phyloP scores from a whole-genome alignment of 2,113 vertebrate species.

The Chionomys nivalis region DNA sequence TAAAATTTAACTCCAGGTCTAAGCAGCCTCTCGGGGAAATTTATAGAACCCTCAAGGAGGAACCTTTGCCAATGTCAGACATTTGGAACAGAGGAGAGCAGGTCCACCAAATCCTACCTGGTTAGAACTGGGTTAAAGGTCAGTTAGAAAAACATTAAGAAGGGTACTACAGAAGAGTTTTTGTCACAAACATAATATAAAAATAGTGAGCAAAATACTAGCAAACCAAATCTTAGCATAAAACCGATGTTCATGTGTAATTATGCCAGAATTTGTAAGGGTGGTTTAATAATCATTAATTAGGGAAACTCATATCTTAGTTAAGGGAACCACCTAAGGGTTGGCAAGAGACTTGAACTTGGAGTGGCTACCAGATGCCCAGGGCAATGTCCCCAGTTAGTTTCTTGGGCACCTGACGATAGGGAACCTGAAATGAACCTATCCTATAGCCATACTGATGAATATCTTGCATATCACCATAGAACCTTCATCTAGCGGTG shows the following conservation, averaged over 20 bases:
- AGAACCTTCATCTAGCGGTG: too few relatives aligned
- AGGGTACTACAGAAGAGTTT: neutral
- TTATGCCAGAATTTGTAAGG: neutral
- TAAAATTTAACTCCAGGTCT: neutral
- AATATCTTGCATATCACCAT: too few relatives aligned
- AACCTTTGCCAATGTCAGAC: neutral
- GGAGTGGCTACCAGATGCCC: too few relatives aligned
- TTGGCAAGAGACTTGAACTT: too few relatives aligned
- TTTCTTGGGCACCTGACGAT: too few relatives aligned
- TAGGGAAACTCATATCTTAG: too few relatives aligned
- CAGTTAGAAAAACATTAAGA: neutral
- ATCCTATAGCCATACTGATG: too few relatives aligned
- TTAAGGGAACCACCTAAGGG: too few relatives aligned
- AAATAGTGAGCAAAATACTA: slow-evolving; percentile 34
- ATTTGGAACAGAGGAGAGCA: neutral
- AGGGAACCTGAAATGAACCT: too few relatives aligned
- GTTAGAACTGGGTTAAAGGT: neutral
- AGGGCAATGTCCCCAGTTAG: too few relatives aligned
- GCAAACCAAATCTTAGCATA: neutral
- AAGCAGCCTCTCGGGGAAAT: neutral
- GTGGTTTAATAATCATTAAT: neutral
- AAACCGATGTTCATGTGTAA: neutral
- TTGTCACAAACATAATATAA: neutral
- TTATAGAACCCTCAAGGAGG: neutral
- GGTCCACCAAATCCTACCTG: neutral